Evolutionary conservation across 2,113 vertebrate species (phyloP), one percentile per base, ranked within the genome.

Genomic region (Dasyornis broadbenti): DNA sequence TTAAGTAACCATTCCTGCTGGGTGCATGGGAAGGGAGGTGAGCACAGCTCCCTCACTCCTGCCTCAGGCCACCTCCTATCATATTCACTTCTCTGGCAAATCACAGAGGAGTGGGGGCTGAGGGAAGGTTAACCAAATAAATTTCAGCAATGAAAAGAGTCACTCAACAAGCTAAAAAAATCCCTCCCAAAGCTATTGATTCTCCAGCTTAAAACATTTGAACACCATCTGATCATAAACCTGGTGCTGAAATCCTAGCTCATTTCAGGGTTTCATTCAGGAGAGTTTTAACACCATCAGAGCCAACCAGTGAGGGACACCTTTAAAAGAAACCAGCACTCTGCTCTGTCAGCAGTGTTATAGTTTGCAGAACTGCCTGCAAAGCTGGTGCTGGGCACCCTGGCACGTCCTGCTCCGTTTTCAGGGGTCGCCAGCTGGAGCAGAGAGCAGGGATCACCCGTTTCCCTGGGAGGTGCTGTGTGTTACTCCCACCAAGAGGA

Each of bases 311-410:
- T 26, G 11, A 40, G 44, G 31, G 65, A 42, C 8, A 45, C 31
- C 42, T 79, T 27, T 13, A 33, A 59, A 84, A 78, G 28, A 75
- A 68, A 50, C 11, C 68, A 68, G 33, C 68, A 9, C 24, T 30
- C 47, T n/a, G 47, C 53, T 45, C 40, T 40, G 17, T 37, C 0
- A 0, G 22, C 78, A 61, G 26, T 2, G 3, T 15, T 19, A 15
- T 10, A 30, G 47, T 8, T 50, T 8, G 16, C 69, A 30, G 28
- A 52, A 4, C 16, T 35, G 42, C 44, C 52, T 56, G 8, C 1
- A 2, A 28, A 21, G 82, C 0, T 45, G 70, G 22, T 61, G 64
- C 76, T 70, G 86, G 40, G 49, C 68, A 69, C 37, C 35, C 65
- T 10, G 24, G 65, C 13, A 13, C 60, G 47, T 33, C 11, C 54